Base-by-base conservation (phyloP, 2,888 invertebrate genomes). In the Dastarcus helophoroides region DNA sequence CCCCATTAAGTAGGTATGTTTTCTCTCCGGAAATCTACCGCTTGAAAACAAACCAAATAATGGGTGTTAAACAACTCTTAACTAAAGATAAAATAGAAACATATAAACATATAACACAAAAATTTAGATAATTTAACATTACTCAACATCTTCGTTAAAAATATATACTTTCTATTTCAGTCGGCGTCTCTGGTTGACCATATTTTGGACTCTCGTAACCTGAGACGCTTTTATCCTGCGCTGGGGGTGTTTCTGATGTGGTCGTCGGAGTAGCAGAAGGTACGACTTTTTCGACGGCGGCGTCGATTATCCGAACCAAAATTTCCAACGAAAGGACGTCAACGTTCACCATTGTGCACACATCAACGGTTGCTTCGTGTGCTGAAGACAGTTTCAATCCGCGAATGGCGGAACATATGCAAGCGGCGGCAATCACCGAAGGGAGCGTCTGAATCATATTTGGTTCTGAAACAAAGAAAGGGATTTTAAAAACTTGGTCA, bases 391-490 rank as follows among this genome's bases (percentile, higher is more conserved):
- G 43, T 37, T 63, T 62, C 34, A 76, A 48, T 1, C 79, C 79
- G 6, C 73, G 67, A 6, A 75, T 71, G 1, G 80, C 79, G 1
- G 79, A 76, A 23, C 73, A 69, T 31, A 81, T 68, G 51, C 79
- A 77, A 4, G 79, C 77, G 6, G 74, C 70, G 1, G 80, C 79
- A 10, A 80, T 69, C 50, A 79, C 51, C 1, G 81, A 81, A 14
- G 81, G 77, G 7, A 75, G 71, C 32, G 75, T 75, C 51, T 74
- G 67, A 39, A 80, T 72, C 50, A 81, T 73, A 43, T 73, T 73
- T n/a, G 78, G 74, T 59, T 82, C 82, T 80, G 72, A 17, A 62
- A 64, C 41, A 53, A 53, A 46, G 42, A 39, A 44, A 45, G 42
- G 3, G 9, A n/a, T n/a, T n/a, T n/a, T n/a, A n/a, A n/a, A n/a